Base-by-base conservation (phyloP, 2,797 vertebrate species). In the Galago senegalensis region DNA sequence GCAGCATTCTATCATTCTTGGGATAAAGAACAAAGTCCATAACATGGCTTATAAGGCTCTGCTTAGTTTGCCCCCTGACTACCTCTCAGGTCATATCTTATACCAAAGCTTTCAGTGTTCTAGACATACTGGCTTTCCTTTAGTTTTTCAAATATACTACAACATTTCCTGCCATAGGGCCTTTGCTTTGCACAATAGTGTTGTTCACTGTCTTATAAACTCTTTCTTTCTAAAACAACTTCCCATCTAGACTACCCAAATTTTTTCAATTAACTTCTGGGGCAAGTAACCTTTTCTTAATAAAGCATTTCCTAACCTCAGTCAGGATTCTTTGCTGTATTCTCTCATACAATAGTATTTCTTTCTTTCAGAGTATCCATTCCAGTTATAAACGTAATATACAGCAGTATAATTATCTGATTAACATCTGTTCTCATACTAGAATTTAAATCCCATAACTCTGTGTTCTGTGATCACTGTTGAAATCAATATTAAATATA, bases 381-480 rank as follows among this genome's bases (percentile, higher is more conserved):
- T 82, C 91, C 12, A 61, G 37, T 82, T 89, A 93, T 79, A 83
- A 90, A 79, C 58, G 65, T 79, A 0, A 87, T 83, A 83, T 60
- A 89, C 2, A 92, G 29, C 61, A 87, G 67, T 67, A 23, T 72
- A 46, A 72, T 94, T 92, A 95, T 85, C 27, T 91, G 56, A 91
- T 88, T 93, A 85, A 80, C 40, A 83, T 70, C 49, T 89, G 14
- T 18, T 92, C 53, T 72, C 37, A 49, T 49, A 60, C 29, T 83
- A 91, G 89, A 96, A 97, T 95, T 79, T 72, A 87, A 88, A 89
- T 92, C 89, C 14, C 58, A 94, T 65, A 87, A 95, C 46, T 94
- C 13, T 93, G 25, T 86, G 49, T 83, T 89, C 49, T 89, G 31
- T 80, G 88, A 53, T 89, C 69, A 87, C 37, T 87, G 56, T 46